Percentiles rank a stretch among this genome's conserved stretches.
Evolutionary conservation across 2,113 vertebrate genomes (phyloP).

Genomic region (Silurus meridionalis): DNA sequence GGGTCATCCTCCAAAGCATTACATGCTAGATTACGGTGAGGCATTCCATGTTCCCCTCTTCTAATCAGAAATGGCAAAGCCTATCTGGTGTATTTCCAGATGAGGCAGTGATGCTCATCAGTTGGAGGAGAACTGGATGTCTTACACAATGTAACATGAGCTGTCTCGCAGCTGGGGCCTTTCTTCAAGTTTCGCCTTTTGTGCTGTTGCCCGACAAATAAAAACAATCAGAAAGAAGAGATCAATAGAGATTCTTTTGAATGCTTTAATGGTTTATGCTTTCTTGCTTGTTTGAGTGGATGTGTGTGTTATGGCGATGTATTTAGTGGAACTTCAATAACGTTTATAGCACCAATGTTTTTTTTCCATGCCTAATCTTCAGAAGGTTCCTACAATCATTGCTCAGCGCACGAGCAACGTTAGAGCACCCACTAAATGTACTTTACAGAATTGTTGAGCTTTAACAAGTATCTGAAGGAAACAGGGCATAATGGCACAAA

Average conservation of each 20-base stretch:
- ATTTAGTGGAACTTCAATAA: constrained; percentile 66
- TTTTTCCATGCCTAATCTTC: constrained; percentile 67
- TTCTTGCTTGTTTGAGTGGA: constrained; percentile 14
- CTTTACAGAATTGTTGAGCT: background rate
- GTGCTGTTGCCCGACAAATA: background rate
- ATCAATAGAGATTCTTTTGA: background rate
- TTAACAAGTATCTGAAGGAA: background rate
- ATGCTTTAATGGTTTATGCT: background rate
- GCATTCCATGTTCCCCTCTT: background rate
- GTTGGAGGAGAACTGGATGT: background rate
- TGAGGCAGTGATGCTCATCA: constrained; percentile 11
- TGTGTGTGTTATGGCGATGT: constrained; percentile 49
- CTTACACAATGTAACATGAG: background rate
- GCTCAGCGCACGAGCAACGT: constrained; percentile 36
- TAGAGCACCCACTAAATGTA: background rate
- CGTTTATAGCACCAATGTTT: constrained; percentile 56
- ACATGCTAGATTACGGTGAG: background rate
- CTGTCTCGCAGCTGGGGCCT: background rate
- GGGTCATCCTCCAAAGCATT: background rate
- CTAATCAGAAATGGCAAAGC: background rate
- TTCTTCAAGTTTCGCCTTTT: background rate
- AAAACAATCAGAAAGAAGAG: background rate
- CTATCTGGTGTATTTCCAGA: constrained; percentile 8
- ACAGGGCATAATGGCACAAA: background rate
- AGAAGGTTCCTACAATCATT: constrained; percentile 63